Evolutionary conservation across 2,888 invertebrate genomes (phyloP).

Genomic region (Noctua fimbriata): DNA sequence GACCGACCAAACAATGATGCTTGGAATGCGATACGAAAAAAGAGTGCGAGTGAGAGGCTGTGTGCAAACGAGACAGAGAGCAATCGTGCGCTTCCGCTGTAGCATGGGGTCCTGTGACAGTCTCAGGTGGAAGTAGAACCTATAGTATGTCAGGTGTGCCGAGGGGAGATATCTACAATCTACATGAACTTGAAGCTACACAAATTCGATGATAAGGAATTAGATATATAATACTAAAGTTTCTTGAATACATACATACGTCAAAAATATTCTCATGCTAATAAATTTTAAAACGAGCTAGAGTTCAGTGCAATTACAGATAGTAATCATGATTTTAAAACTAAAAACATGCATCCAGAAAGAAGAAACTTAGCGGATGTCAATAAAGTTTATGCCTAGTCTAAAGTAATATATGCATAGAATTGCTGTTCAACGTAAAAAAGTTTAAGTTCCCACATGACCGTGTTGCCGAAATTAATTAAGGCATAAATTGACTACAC

Average conservation of each 20-base stretch:
- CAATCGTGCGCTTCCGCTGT: constrained; percentile 78
- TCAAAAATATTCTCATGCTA: constrained; percentile 17
- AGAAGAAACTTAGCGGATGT: background rate
- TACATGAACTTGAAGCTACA: constrained; percentile 2
- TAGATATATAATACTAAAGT: background rate
- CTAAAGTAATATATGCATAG: background rate
- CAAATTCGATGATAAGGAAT: constrained; percentile 4
- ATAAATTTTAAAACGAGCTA: constrained; percentile 8
- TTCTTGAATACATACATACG: constrained; percentile 12
- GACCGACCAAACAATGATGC: constrained; percentile 81
- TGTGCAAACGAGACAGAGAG: constrained; percentile 67
- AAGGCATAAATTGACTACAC: background rate
- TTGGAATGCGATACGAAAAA: constrained; percentile 86
- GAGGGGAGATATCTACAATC: constrained; percentile 24
- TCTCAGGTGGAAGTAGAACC: constrained; percentile 63
- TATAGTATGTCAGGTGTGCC: constrained; percentile 35
- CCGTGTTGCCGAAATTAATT: background rate
- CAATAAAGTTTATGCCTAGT: background rate
- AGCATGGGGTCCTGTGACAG: constrained; percentile 58
- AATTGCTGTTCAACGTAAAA: constrained; percentile 5
- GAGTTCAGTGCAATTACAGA: constrained; percentile 19
- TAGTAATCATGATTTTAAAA: constrained; percentile 11
- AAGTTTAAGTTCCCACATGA: background rate
- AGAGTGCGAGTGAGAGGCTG: constrained; percentile 72
- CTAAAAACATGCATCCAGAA: background rate